phyloP scores from a whole-genome alignment of 2,113 vertebrate genomes.

The Indicator indicator region DNA sequence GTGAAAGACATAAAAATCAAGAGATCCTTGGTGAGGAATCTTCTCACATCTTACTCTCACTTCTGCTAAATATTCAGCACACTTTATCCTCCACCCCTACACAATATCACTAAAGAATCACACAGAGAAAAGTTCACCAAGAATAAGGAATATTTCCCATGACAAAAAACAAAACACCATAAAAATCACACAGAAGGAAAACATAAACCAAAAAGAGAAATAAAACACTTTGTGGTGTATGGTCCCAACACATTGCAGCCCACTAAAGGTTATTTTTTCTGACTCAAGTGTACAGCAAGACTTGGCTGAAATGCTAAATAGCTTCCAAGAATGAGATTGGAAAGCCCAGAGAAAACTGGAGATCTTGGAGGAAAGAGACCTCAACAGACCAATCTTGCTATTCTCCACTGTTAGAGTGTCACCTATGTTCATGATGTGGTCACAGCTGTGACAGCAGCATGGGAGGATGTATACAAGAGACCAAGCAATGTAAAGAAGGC shows the following conservation, averaged over 20 bases:
- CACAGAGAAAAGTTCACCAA: not conserved
- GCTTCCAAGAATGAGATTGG: not conserved
- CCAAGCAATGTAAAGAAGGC: not conserved
- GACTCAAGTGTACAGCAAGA: not conserved
- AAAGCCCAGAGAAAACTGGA: not conserved
- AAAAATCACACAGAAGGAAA: not conserved
- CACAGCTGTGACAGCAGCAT: not conserved
- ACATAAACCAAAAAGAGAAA: not conserved
- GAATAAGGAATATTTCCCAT: not conserved
- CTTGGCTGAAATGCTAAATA: not conserved
- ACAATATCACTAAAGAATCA: not conserved
- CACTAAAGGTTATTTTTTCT: not conserved
- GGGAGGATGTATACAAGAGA: not conserved
- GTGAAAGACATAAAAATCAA: not conserved
- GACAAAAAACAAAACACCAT: not conserved
- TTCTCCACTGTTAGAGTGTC: not conserved
- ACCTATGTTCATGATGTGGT: accelerated
- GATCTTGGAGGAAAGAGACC: not conserved
- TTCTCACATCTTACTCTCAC: not conserved
- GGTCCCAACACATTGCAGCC: not conserved
- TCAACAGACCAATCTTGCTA: not conserved
- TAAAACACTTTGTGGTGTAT: not conserved
- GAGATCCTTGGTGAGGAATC: not conserved
- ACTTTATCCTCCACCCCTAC: not conserved
- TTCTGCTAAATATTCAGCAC: not conserved